Base-by-base conservation (phyloP, 2,888 invertebrate genomes). In the Brachyptera putata region DNA sequence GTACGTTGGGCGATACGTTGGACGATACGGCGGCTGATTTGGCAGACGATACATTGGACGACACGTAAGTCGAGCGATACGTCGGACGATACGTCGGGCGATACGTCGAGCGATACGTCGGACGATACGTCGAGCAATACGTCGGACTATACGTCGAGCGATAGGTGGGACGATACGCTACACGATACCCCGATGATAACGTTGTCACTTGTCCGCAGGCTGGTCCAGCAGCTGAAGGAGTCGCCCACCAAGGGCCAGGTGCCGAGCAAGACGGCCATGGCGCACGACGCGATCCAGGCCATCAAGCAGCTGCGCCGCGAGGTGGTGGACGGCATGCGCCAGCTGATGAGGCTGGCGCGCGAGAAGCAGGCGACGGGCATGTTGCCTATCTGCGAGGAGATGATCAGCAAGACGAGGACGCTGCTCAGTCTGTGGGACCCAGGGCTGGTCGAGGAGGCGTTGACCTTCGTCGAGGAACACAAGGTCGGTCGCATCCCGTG, bases 361-460 rank as follows among this genome's bases (percentile, higher is more conserved):
- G 85, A 86, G 1, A 85, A 86, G 66, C 84, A 86, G 71, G 84
- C 86, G 1, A 79, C 80, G 59, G 87, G 87, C 30, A 87, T 88
- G 87, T 76, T 87, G 69, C 85, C 85, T 2, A 81, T 87, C 63
- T 87, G 87, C 69, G 87, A 87, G 68, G 86, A 87, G 68, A 87
- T 88, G 86, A 83, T 87, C 61, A 79, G 80, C 26, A 89, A 91
- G 79, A 87, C 91, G 0, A 81, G 87, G 64, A 87, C 88, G 56
- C 77, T 95, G 59, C 76, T 93, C 1, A 85, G 86, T 55, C 80
- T 94, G 1, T 95, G 94, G 89, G 91, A 94, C 71, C 88, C 91
- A 0, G 84, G 84, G 7, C 77, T 91, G 36, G 87, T 95, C 0
- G 93, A 94, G 71, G 91, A 94, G 71, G 89, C 92, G 0, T 79